Evolutionary conservation across 2,888 invertebrate species (phyloP).

Genomic region (Clivina fossor): DNA sequence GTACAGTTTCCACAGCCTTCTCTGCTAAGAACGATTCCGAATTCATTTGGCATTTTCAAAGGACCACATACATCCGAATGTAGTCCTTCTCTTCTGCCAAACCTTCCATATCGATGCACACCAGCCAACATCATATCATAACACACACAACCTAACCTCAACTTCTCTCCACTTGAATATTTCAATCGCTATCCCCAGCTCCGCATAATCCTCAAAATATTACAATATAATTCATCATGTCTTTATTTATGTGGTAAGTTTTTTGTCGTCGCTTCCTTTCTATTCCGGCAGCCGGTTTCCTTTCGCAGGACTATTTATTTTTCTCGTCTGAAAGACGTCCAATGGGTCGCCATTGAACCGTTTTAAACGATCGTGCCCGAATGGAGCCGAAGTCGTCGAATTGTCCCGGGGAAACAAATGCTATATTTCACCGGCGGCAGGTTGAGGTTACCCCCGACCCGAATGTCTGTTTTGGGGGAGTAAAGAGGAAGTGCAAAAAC

Average conservation of each 20-base stretch:
- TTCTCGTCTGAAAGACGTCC: conserved; percentile 28
- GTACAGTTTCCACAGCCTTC: background rate
- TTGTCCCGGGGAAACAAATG: conserved; percentile 33
- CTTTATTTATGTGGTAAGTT: conserved; percentile 32
- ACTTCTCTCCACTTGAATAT: too few relatives aligned
- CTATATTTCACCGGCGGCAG: conserved; percentile 26
- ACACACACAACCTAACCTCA: conserved; percentile 5
- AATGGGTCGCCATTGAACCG: conserved; percentile 31
- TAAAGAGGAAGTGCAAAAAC: conserved; percentile 6
- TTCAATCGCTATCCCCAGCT: too few relatives aligned
- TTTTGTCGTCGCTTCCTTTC: conserved; percentile 30
- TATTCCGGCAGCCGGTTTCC: conserved; percentile 10
- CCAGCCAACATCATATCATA: conserved; percentile 12
- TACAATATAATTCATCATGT: conserved; percentile 34
- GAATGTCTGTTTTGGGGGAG: background rate
- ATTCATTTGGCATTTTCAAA: conserved; percentile 32
- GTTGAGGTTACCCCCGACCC: conserved; percentile 5
- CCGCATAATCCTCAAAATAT: conserved; percentile 32
- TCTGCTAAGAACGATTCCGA: conserved; percentile 14
- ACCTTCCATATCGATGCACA: conserved; percentile 29
- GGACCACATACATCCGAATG: conserved; percentile 21
- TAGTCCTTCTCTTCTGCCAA: conserved; percentile 26
- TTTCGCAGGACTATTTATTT: conserved; percentile 28
- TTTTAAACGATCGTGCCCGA: conserved; percentile 26
- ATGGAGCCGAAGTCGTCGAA: conserved; percentile 21